Evolutionary conservation across 2,888 invertebrate species (phyloP), one percentile per base, ranked within the genome.

Genomic region (Pachliopta kotzebuea): DNA sequence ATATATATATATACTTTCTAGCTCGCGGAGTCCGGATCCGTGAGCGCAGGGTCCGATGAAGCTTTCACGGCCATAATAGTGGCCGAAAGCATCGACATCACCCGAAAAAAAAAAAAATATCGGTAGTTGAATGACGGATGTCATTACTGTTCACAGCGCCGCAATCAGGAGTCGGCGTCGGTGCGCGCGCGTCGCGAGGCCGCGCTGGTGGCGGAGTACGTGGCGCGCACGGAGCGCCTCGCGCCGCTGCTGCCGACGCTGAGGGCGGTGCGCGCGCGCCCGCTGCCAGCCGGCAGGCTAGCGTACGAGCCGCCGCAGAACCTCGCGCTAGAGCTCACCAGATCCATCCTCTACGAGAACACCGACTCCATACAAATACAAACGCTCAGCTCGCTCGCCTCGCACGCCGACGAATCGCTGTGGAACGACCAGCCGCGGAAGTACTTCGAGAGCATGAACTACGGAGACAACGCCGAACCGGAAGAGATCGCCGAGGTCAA

Each of bases 381-480:
- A 74, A 71, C 72, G 21, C 68, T 79, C 7, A 78, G 73, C 68
- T 81, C 80, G 1, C 61, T 76, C 54, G 72, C 74, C 73, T 69
- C 79, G 65, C 64, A 79, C 79, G 65, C 78, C 86, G 72, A 92
- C 86, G 94, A 87, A 76, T 93, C 85, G 76, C 88, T 92, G 75
- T 95, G 92, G 94, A 90, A 84, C 80, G 91, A 79, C 73, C 88
- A 79, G 76, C 89, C 85, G 73, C 92, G 81, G 76, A 88, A 85
- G 65, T 95, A 94, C 80, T 95, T 95, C 78, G 95, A 95, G 81
- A 95, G 95, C 81, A 94, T 95, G 82, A 79, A 85, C 66, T 93
- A 94, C 79, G 93, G 92, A 56, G 78, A 76, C 21, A 70, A 68
- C 62, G 49, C 64, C 20, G 70, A 67, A 9, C 70, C 67, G 20